phyloP scores from a whole-genome alignment of 1,140 invertebrate species.

The Melipona quadrifasciata region DNA sequence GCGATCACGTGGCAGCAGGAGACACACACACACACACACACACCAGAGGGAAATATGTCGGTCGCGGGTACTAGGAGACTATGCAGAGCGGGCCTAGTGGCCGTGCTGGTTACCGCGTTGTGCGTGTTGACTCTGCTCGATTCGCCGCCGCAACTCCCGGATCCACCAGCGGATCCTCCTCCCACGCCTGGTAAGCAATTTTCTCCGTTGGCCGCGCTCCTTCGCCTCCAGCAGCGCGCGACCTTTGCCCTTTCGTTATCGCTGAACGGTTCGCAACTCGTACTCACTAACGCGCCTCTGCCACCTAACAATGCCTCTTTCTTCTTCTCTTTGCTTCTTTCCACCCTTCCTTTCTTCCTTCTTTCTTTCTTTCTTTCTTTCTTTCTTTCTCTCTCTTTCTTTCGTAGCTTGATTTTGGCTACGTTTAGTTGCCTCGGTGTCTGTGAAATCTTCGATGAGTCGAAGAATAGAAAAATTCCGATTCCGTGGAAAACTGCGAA shows the following conservation, averaged over 20 bases:
- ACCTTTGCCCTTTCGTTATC: constrained; percentile 67
- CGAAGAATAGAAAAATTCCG: background rate
- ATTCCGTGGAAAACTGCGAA: no score
- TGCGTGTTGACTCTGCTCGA: constrained; percentile 76
- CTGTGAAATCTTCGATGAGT: background rate
- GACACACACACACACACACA: background rate
- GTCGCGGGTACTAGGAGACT: constrained; percentile 75
- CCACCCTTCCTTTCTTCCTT: no score
- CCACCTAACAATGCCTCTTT: constrained; percentile 36
- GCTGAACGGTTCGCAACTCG: constrained; percentile 52
- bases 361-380: background rate
- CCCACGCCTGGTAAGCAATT: constrained; percentile 76
- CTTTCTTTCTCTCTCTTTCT: background rate
- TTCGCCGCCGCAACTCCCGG: constrained; percentile 77
- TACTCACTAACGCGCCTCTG: constrained; percentile 41
- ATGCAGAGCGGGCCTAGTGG: constrained; percentile 77
- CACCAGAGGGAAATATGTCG: constrained; percentile 68
- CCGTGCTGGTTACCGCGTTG: constrained; percentile 75
- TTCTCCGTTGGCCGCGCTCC: constrained; percentile 49
- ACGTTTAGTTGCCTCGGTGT: background rate
- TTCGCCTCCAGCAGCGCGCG: constrained; percentile 50
- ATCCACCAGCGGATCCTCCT: constrained; percentile 73
- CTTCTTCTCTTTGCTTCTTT: background rate
- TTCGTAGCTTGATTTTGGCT: background rate
- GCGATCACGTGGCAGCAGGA: constrained; percentile 11